Base-by-base conservation (phyloP, 2,888 invertebrate species). In the Liodrosophila aerea region DNA sequence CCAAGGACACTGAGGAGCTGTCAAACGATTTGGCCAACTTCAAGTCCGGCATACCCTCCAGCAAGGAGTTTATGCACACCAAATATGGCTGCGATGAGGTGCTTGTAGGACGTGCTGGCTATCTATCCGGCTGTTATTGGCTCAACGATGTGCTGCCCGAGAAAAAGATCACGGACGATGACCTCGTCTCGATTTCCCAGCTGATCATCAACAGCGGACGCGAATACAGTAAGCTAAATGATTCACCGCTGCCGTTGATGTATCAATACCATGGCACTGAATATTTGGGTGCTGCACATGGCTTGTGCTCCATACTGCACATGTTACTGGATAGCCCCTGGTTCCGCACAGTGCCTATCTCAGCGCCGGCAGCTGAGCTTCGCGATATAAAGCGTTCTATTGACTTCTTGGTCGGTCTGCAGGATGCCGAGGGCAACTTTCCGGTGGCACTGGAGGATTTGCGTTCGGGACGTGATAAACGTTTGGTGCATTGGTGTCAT, bases 401-500 rank as follows among this genome's bases (percentile, higher is more conserved):
- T 29, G 95, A 96, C 81, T 96, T 76, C 88, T 93, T 46, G 49
- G 60, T 89, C 12, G 85, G 82, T 18, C 71, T 88, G 15, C 95
- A 96, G 90, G 93, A 93, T 68, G 83, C 89, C 0, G 92, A 94
- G 54, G 95, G 95, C 0, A 95, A 95, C 87, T 95, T 95, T 89
- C 94, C 95, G 0, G 93, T 94, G 69, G 94, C 94, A 3, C 91
- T 94, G 87, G 95, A 96, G 87, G 90, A 94, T 46, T 90, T 91
- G 4, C 82, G 91, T 31, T 88, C 88, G 36, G 92, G 92, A 2
- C 76, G 89, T 9, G 88, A 90, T 8, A 93, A 95, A 58, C 94
- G 95, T 62, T 90, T 97, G 8, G 92, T 97, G 0, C 97, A 97
- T 86, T 97, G 97, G 97, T 97, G 97, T 88, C 97, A 97, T 87